Conservation (phyloP, 2,797 vertebrate species). For the Smutsia gigantea region DNA sequence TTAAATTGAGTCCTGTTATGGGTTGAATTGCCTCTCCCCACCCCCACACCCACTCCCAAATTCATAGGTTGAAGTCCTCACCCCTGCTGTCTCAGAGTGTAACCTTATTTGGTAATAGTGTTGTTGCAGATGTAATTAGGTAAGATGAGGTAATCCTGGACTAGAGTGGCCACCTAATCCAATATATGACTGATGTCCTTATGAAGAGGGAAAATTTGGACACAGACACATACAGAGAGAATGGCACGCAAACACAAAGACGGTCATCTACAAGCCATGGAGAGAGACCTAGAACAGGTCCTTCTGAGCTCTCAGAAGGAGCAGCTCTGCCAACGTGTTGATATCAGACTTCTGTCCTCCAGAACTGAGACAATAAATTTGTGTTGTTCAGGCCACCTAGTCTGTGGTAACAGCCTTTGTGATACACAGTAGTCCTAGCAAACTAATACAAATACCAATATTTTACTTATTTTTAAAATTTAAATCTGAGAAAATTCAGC, state of each 20-base stretch:
- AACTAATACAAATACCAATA: neutral
- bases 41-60: neutral
- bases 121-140: neutral
- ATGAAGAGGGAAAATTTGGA: neutral
- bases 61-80: neutral
- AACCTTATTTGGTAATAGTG: conserved; percentile 1
- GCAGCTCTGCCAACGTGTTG: neutral
- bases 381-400: neutral
- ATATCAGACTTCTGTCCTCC: neutral
- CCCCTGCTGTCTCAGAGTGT: neutral
- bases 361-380: neutral
- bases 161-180: neutral
- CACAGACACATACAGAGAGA: neutral
- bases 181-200: neutral
- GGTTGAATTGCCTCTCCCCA: neutral
- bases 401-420: neutral
- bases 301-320: neutral
- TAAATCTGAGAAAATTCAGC: neutral
- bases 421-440: neutral
- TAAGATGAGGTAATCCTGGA: neutral
- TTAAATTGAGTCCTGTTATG: neutral
- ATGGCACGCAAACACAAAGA: neutral
- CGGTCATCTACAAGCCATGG: neutral
- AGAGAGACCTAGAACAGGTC: neutral
- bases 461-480: neutral